Conservation (phyloP, 2,888 invertebrate species). For the Caenorhabditis sp. region DNA sequence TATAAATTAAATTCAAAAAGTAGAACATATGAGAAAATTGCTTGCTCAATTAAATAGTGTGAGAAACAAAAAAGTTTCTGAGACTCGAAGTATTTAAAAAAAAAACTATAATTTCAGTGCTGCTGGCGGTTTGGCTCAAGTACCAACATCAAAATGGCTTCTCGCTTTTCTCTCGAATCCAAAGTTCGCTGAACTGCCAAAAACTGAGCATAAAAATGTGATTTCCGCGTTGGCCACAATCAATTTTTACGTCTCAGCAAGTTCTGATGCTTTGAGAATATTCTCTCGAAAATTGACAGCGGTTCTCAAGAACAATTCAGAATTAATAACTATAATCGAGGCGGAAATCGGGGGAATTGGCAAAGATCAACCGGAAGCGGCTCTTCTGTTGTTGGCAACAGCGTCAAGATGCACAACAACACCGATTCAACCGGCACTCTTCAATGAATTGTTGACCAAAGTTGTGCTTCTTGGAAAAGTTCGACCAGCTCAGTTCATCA, state of each 20-base stretch:
- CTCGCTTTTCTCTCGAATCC: constrained; percentile 3
- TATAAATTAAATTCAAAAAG: too few relatives aligned
- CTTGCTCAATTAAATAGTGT: too few relatives aligned
- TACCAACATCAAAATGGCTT: constrained; percentile 28
- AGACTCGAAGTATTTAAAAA: neutral
- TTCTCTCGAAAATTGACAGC: constrained; percentile 20
- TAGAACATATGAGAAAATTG: too few relatives aligned
- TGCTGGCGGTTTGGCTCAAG: constrained; percentile 8
- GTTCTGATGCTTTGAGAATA: constrained; percentile 18
- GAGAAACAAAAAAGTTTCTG: too few relatives aligned
- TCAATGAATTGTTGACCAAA: constrained; percentile 38
- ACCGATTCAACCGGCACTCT: constrained; percentile 4
- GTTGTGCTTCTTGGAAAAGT: constrained; percentile 30
- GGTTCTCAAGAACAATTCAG: constrained; percentile 5
- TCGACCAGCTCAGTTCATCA: constrained; percentile 25
- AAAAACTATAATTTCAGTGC: constrained; percentile 7
- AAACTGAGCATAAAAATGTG: constrained; percentile 9
- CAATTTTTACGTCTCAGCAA: constrained; percentile 33
- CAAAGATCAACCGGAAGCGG: constrained; percentile 23
- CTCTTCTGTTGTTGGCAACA: constrained; percentile 19
- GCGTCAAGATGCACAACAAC: constrained; percentile 1
- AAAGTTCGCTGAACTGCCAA: neutral
- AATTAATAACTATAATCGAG: constrained; percentile 5
- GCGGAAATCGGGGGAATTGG: neutral
- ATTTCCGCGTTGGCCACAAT: constrained; percentile 23